Percentiles rank a stretch among this genome's conserved stretches.
Conservation (phyloP, 2,888 invertebrate species). For the Mactromeris polynyma region DNA sequence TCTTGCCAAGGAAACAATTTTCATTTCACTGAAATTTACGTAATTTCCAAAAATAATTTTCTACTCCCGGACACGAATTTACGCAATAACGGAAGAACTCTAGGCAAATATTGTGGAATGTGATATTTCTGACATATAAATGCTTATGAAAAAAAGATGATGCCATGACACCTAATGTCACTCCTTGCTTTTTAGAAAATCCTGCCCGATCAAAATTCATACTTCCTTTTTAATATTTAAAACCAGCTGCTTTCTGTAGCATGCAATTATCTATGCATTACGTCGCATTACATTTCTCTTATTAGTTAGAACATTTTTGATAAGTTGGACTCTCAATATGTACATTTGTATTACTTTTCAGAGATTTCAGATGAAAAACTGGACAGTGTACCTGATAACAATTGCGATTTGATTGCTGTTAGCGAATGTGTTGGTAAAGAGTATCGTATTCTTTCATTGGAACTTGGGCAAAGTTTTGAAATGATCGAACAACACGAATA, state of each 20-base stretch:
- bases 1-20: too few species aligned
- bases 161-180: not conserved
- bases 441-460: not conserved
- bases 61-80: too few species aligned
- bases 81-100: too few species aligned
- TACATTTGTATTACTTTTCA: too few species aligned
- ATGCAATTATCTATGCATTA: not conserved
- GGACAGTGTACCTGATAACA: not conserved
- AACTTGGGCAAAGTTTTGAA: not conserved
- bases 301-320: too few species aligned
- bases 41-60: too few species aligned
- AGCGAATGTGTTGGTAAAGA: not conserved
- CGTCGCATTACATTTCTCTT: not conserved
- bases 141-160: too few species aligned
- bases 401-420: not conserved
- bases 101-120: too few species aligned
- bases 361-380: slow-evolving; percentile 3
- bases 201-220: not conserved
- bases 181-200: not conserved
- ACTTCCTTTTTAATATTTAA: not conserved
- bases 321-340: too few species aligned
- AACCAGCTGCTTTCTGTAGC: not conserved
- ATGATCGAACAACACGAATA: not conserved
- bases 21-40: too few species aligned
- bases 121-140: too few species aligned